A percentile compares a stretch with the other conserved stretches of the same genome.
phyloP scores from a whole-genome alignment of 2,888 invertebrate genomes.

The Acrobasis repandana region DNA sequence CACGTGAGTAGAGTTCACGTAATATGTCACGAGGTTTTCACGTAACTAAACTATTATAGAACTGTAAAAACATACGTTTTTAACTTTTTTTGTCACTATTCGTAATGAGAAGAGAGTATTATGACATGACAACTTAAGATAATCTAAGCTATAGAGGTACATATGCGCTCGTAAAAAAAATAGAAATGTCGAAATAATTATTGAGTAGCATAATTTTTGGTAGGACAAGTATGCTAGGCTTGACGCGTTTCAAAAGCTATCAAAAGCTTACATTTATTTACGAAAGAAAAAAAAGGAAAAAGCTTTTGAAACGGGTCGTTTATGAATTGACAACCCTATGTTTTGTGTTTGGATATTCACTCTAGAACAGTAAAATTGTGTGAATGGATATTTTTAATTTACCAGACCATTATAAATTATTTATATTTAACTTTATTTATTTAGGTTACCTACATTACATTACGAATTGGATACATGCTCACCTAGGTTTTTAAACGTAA shows the following conservation, averaged over 20 bases:
- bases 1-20: too few relatives aligned
- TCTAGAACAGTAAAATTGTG: not conserved
- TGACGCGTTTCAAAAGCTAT: not conserved
- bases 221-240: not conserved
- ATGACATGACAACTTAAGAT: too few relatives aligned
- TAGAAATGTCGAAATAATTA: too few relatives aligned
- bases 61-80: too few relatives aligned
- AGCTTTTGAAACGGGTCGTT: constrained; percentile 1
- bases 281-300: not conserved
- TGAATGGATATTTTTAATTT: not conserved
- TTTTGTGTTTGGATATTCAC: constrained; percentile 18
- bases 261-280: not conserved
- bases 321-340: constrained; percentile 1
- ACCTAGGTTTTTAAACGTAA: not conserved
- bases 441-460: too few relatives aligned
- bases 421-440: not conserved
- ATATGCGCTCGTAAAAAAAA: too few relatives aligned
- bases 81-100: too few relatives aligned
- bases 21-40: too few relatives aligned
- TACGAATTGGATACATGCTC: not conserved
- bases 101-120: too few relatives aligned
- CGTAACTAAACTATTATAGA: too few relatives aligned
- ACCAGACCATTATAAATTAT: not conserved
- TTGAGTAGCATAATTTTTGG: not conserved
- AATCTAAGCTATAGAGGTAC: too few relatives aligned